Evolutionary conservation across 2,797 vertebrate genomes (phyloP), one percentile per base, ranked within the genome.

Genomic region (Mastacembelus armatus): DNA sequence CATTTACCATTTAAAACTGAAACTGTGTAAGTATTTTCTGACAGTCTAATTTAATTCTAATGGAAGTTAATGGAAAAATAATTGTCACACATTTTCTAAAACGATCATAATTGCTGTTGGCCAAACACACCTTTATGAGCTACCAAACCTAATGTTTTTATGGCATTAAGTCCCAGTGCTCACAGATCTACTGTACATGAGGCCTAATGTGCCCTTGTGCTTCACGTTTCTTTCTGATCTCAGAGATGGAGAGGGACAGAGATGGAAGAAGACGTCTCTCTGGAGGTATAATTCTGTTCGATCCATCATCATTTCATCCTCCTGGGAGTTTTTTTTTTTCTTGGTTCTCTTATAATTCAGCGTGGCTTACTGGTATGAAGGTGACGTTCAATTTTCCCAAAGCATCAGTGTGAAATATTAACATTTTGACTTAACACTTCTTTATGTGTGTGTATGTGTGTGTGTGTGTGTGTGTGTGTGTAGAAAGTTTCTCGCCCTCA

Each of bases 191-290:
- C 27, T 22, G 39, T 35, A 38, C 36, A 38, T 16, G 14, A 35
- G 30, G 33, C 58, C 57, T 51, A 33, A 26, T 40, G 27, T 15
- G 45, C 32, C 43, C 43, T 45, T 24, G 26, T 30, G 43, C 33
- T 65, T 51, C 33, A 63, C 60, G 59, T 26, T 52, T 38, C 36
- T 49, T 0, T 67, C 67, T 49, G 48, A 59, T 67, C 38, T 55
- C 40, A 18, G 48, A 72, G 76, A 76, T 66, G 19, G 49, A 80
- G 67, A 3, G 44, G 45, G 35, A 39, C 44, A 60, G 57, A 65
- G 58, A 74, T 64, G 64, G 47, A 22, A 48, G 36, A 48, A 19
- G 60, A 40, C 56, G 6, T 61, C 26, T 59, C 61, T 63, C 60
- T 7, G 39, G 51, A 60, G 61, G 19, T 48, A 66, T 45, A 29